These are phyloP conservation scores for Bucco capensis DNA, from an alignment of 2,113 vertebrate genomes.

Conservation along the genomic window DNA sequence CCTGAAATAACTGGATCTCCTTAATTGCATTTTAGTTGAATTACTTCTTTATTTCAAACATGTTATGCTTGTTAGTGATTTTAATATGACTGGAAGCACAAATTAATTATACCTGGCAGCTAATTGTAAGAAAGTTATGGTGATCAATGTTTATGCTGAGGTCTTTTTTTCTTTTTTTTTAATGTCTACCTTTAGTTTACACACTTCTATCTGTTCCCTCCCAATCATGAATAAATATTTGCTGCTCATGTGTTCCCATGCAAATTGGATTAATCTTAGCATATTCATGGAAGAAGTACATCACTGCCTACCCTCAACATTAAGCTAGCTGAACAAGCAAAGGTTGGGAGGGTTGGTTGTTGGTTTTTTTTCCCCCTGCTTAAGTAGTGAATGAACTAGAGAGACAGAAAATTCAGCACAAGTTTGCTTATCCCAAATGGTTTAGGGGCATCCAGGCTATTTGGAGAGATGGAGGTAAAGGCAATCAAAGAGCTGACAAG, in stretches of 20 bases:
- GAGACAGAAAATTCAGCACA: not conserved
- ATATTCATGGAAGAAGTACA: constrained; percentile 45
- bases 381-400: not conserved
- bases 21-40: constrained; percentile 64
- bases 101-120: constrained; percentile 65
- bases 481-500: not conserved
- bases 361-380: not conserved
- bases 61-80: constrained; percentile 65
- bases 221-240: constrained; percentile 57
- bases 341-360: not conserved
- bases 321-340: constrained; percentile 44
- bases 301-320: constrained; percentile 16
- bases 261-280: constrained; percentile 66
- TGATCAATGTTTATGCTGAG: constrained; percentile 28
- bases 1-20: constrained; percentile 42
- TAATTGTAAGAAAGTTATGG: constrained; percentile 19
- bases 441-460: constrained; percentile 16
- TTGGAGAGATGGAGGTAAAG: constrained; percentile 14
- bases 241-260: constrained; percentile 44
- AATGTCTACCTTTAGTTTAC: constrained; percentile 31
- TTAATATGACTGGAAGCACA: constrained; percentile 57
- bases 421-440: constrained; percentile 12
- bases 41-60: constrained; percentile 67
- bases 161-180: not conserved
- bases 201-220: constrained; percentile 30